A percentile compares a stretch with the other conserved stretches of the same genome.
phyloP scores from a whole-genome alignment of 2,113 vertebrate species.

The Vulpes vulpes region DNA sequence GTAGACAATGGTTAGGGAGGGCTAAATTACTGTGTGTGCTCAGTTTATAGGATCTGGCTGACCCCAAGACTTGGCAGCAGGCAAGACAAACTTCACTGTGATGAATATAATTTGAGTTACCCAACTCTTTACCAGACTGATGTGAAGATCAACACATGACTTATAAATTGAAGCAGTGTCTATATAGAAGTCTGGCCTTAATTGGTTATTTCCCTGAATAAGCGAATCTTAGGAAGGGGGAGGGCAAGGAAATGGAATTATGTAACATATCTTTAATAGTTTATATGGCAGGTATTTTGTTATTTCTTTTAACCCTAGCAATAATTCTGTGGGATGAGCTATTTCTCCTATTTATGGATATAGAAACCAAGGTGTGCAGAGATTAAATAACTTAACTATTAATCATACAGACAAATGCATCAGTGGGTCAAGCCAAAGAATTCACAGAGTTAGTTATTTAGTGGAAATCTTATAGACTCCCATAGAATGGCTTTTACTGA shows the following conservation, averaged over 20 bases:
- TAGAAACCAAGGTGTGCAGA: conserved; percentile 39
- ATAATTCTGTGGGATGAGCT: conserved; percentile 3
- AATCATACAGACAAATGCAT: not conserved
- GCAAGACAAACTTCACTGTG: conserved; percentile 48
- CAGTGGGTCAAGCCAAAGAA: not conserved
- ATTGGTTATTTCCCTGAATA: conserved; percentile 40
- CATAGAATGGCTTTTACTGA: not conserved
- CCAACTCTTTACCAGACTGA: conserved; percentile 10
- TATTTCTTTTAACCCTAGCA: conserved; percentile 41
- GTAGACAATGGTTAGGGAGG: not conserved
- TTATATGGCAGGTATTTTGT: conserved; percentile 16
- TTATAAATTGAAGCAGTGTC: conserved; percentile 58
- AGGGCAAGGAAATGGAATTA: not conserved
- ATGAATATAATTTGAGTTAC: conserved; percentile 14
- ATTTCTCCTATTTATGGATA: conserved; percentile 43
- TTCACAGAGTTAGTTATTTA: not conserved
- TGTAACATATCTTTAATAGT: conserved; percentile 26
- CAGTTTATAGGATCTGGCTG: conserved; percentile 27
- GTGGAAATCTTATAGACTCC: not conserved
- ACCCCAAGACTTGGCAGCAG: not conserved
- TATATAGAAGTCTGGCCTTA: conserved; percentile 41
- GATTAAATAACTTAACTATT: conserved; percentile 27
- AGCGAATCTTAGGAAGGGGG: conserved; percentile 6
- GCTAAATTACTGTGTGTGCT: not conserved
- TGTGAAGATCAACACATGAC: conserved; percentile 52